phyloP scores from a whole-genome alignment of 2,797 vertebrate species.

The Xerus rutilus region DNA sequence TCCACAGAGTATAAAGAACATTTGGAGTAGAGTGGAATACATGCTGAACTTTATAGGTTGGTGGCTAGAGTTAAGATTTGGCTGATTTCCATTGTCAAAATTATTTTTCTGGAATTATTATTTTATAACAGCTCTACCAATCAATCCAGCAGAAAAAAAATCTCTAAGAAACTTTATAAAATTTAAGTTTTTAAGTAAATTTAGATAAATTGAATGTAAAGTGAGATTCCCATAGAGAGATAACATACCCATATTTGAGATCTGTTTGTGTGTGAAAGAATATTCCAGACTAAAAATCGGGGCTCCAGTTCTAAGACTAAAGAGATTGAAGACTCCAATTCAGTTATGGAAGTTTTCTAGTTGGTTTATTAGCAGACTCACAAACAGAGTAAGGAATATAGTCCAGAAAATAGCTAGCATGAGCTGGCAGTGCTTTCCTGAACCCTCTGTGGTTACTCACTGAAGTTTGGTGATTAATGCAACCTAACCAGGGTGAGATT shows the following conservation, averaged over 20 bases:
- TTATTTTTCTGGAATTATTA: slow-evolving; percentile 73
- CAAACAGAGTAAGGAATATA: background rate
- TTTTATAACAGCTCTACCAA: background rate
- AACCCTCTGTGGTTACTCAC: rapidly evolving
- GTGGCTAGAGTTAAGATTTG: slow-evolving; percentile 73
- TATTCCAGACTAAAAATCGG: background rate
- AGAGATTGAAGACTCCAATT: background rate
- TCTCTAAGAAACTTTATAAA: background rate
- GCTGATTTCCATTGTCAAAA: slow-evolving; percentile 81
- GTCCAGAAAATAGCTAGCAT: background rate
- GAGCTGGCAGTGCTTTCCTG: background rate
- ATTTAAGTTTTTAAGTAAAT: background rate
- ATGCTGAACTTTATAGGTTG: slow-evolving; percentile 72
- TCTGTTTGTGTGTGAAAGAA: background rate
- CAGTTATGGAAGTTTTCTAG: background rate
- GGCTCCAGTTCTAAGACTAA: background rate
- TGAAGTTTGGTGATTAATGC: rapidly evolving
- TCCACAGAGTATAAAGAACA: slow-evolving; percentile 69
- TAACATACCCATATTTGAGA: background rate
- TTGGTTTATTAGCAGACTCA: background rate
- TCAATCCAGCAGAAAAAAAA: background rate
- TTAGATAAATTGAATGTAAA: slow-evolving; percentile 9
- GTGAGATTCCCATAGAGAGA: background rate
- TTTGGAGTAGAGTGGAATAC: slow-evolving; percentile 71
- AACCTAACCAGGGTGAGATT: background rate